A percentile compares a stretch with the other conserved stretches of the same genome.
phyloP scores from a whole-genome alignment of 1,140 invertebrate species.

The Physella acuta region DNA sequence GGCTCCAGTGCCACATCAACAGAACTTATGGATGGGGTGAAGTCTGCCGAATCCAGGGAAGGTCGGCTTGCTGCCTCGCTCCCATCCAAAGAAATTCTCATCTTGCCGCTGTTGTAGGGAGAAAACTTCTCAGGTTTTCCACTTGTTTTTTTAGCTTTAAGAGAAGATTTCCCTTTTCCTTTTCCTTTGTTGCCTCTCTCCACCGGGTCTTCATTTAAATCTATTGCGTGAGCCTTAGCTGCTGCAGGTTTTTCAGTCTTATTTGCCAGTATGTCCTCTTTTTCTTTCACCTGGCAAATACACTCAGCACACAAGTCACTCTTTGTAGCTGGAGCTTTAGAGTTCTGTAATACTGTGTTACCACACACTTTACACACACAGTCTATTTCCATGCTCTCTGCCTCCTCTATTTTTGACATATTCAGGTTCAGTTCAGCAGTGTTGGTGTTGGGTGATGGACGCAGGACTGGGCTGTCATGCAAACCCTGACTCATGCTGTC shows the following conservation, averaged over 20 bases:
- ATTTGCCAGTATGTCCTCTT: no score
- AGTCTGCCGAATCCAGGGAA: neutral
- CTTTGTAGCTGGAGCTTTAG: no score
- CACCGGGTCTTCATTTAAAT: neutral
- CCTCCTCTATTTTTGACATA: no score
- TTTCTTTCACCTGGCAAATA: slow-evolving; percentile 1
- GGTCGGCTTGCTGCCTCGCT: neutral
- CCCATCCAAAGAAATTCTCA: slow-evolving; percentile 7
- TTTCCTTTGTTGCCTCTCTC: slow-evolving; percentile 3
- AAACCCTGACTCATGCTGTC: no score
- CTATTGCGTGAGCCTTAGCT: no score
- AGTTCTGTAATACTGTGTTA: no score
- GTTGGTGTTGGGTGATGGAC: no score
- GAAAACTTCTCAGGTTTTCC: slow-evolving; percentile 6
- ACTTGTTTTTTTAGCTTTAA: neutral
- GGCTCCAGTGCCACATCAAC: neutral
- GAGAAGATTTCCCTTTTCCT: slow-evolving; percentile 13
- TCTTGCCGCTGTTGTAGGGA: slow-evolving; percentile 21
- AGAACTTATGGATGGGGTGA: neutral
- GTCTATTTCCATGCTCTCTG: no score
- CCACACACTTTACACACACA: no score
- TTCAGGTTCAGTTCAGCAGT: no score
- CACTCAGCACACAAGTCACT: neutral
- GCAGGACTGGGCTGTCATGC: no score
- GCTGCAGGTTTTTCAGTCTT: no score